Evolutionary conservation across 2,888 invertebrate genomes (phyloP).

Genomic region (Thecocarcelia acutangulata): DNA sequence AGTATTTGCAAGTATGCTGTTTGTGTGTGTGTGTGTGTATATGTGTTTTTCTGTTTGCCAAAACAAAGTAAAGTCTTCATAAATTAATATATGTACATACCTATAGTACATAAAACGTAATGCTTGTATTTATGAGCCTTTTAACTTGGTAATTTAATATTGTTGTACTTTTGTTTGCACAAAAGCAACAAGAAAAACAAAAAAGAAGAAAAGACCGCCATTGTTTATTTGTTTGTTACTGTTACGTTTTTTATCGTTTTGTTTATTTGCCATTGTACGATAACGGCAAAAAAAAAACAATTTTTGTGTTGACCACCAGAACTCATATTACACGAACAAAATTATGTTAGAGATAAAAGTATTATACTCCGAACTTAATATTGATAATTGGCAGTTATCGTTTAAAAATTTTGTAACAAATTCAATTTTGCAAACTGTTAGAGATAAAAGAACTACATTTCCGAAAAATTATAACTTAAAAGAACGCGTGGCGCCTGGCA

Average conservation of each 20-base stretch:
- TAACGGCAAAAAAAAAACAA: slow-evolving; percentile 32
- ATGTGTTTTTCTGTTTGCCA: too few relatives aligned
- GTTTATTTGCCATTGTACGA: slow-evolving; percentile 35
- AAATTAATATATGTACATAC: too few relatives aligned
- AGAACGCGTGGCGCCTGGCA: too few relatives aligned
- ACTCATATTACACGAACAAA: slow-evolving; percentile 21
- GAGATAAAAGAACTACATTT: too few relatives aligned
- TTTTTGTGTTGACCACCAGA: slow-evolving; percentile 45
- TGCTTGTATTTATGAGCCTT: background rate
- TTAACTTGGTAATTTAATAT: slow-evolving; percentile 42
- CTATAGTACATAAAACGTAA: background rate
- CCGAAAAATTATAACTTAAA: too few relatives aligned
- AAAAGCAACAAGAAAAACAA: slow-evolving; percentile 8
- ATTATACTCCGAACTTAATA: too few relatives aligned
- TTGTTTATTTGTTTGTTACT: slow-evolving; percentile 50
- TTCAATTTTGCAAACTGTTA: too few relatives aligned
- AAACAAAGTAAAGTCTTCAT: too few relatives aligned
- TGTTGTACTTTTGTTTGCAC: slow-evolving; percentile 33
- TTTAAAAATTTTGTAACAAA: too few relatives aligned
- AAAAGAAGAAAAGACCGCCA: slow-evolving; percentile 46
- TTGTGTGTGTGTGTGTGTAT: too few relatives aligned
- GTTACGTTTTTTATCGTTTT: slow-evolving; percentile 42
- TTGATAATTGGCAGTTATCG: too few relatives aligned
- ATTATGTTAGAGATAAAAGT: background rate
- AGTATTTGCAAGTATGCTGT: too few relatives aligned